These are phyloP conservation scores for Melinaea menophilus DNA, from an alignment of 2,888 invertebrate species.

Conservation along the genomic window DNA sequence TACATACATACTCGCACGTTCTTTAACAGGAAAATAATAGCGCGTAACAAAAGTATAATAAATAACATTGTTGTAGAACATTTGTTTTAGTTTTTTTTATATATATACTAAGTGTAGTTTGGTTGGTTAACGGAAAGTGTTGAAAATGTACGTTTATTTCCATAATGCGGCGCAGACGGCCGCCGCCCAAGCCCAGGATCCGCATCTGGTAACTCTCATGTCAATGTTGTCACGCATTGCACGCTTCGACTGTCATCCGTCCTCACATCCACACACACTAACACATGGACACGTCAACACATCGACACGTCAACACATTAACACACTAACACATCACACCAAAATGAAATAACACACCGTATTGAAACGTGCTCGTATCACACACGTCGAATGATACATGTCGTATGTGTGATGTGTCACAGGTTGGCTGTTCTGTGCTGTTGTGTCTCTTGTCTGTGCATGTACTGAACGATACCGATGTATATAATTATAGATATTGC, in stretches of 20 bases:
- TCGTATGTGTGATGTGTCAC: conserved; percentile 19
- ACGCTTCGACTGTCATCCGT: conserved; percentile 63
- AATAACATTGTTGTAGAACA: too few species aligned
- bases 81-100: too few species aligned
- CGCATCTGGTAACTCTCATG: conserved; percentile 88
- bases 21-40: conserved; percentile 15
- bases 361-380: conserved; percentile 17
- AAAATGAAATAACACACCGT: conserved; percentile 14
- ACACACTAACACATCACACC: conserved; percentile 16
- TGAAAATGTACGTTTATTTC: conserved; percentile 68
- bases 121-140: too few species aligned
- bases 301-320: conserved; percentile 7
- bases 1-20: conserved; percentile 7
- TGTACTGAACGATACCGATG: conserved; percentile 23
- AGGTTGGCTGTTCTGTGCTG: conserved; percentile 24
- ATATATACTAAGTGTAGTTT: too few species aligned
- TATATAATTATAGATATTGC: conserved; percentile 11
- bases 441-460: conserved; percentile 30
- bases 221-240: conserved; percentile 68
- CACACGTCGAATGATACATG: conserved; percentile 29
- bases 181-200: conserved; percentile 93
- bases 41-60: background rate
- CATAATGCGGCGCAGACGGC: conserved; percentile 84
- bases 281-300: conserved; percentile 29
- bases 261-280: conserved; percentile 31